These are phyloP conservation scores for Protosalanx chinensis DNA, from an alignment of 2,797 vertebrate genomes.

Conservation along the genomic window DNA sequence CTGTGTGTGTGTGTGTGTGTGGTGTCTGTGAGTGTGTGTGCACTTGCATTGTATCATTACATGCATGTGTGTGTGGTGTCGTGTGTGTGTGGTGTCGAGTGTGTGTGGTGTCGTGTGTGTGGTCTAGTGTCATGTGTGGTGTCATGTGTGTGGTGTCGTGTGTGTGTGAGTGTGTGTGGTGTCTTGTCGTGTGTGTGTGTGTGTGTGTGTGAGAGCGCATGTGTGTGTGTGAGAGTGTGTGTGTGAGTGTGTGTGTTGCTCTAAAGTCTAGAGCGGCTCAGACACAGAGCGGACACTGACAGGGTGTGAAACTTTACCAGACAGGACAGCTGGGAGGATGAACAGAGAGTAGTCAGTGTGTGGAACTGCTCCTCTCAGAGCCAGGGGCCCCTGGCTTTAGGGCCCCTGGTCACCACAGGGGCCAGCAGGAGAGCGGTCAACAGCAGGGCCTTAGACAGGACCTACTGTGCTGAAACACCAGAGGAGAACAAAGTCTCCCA, in stretches of 20 bases:
- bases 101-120: too few species aligned
- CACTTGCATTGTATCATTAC: constrained; percentile 29
- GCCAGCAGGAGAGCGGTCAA: constrained; percentile 19
- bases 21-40: constrained; percentile 19
- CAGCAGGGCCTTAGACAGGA: constrained; percentile 11
- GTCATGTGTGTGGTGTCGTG: background rate
- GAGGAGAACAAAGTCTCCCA: constrained; percentile 9
- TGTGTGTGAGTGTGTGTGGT: constrained; percentile 17
- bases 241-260: background rate
- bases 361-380: constrained; percentile 9
- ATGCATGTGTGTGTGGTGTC: too few species aligned
- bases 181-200: constrained; percentile 33
- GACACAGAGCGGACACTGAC: constrained; percentile 30
- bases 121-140: too few species aligned
- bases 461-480: constrained; percentile 19
- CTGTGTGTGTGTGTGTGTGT: constrained; percentile 17
- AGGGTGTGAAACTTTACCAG: constrained; percentile 59
- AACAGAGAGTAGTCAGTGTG: constrained; percentile 37
- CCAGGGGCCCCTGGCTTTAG: constrained; percentile 6
- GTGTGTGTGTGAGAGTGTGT: background rate
- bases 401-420: constrained; percentile 27
- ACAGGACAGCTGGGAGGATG: constrained; percentile 55
- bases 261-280: constrained; percentile 19
- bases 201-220: constrained; percentile 13
- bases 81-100: too few species aligned